Conservation (phyloP, 2,888 invertebrate species). For the Caenorhabditis sp. region DNA sequence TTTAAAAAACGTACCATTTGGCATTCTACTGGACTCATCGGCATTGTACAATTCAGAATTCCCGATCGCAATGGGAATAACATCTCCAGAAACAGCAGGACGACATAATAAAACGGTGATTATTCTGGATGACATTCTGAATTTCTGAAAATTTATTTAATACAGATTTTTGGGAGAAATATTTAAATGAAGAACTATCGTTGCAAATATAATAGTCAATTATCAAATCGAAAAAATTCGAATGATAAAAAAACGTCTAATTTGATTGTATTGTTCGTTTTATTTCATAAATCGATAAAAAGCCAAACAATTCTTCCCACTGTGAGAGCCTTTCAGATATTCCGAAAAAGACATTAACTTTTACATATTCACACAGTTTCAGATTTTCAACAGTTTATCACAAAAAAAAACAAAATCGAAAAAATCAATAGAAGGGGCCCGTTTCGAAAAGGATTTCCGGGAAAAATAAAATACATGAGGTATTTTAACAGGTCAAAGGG, state of each 20-base stretch:
- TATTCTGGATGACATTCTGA: not conserved
- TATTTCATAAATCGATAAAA: not conserved
- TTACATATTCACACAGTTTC: not conserved
- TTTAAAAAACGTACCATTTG: constrained; percentile 16
- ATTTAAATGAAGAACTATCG: not conserved
- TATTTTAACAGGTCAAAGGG: not conserved
- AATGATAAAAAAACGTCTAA: not conserved
- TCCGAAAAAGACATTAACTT: not conserved
- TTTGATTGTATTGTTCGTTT: too few relatives aligned
- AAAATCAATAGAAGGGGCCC: not conserved
- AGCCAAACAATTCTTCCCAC: not conserved
- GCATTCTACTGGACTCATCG: constrained; percentile 16
- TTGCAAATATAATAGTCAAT: not conserved
- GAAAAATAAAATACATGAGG: not conserved
- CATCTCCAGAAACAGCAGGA: constrained; percentile 32
- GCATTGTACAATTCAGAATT: constrained; percentile 17
- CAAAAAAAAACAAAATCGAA: not conserved
- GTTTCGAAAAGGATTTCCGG: not conserved
- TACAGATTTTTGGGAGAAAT: not conserved
- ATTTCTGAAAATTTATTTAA: not conserved
- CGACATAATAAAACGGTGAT: constrained; percentile 29
- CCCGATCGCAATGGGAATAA: constrained; percentile 35
- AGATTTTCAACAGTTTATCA: not conserved
- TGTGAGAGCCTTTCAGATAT: not conserved
- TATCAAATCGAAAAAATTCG: not conserved